Percentiles rank a stretch among this genome's conserved stretches.
phyloP scores from a whole-genome alignment of 64 coral and sea anemone species.

The Actinia equina region DNA sequence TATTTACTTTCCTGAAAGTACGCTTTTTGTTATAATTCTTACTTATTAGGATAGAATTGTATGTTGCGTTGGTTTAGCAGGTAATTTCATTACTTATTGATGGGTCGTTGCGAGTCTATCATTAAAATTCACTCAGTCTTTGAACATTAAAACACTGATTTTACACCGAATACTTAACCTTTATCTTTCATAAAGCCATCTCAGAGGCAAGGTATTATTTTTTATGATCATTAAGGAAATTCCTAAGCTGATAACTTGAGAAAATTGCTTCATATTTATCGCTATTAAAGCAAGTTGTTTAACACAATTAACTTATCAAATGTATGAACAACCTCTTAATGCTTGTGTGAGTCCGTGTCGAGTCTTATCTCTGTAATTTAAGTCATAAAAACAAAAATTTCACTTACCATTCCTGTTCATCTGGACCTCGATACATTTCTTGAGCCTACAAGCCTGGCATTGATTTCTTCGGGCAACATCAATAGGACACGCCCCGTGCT shows the following conservation, averaged over 20 bases:
- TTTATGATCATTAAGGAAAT: background rate
- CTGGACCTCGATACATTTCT: constrained; percentile 87
- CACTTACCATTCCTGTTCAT: constrained; percentile 97
- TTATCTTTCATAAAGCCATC: background rate
- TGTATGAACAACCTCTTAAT: background rate
- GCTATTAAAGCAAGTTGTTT: background rate
- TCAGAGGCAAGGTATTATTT: background rate
- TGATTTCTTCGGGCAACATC: constrained; percentile 94
- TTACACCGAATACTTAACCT: background rate
- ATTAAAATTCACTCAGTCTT: background rate
- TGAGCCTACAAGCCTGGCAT: constrained; percentile 87
- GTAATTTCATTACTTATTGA: constrained; percentile 2
- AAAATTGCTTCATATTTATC: background rate
- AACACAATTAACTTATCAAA: background rate
- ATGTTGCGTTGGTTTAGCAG: constrained; percentile 2
- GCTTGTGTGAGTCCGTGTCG: background rate
- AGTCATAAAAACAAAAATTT: background rate
- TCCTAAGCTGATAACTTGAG: background rate
- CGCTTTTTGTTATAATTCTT: background rate
- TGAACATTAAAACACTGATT: background rate
- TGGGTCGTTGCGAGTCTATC: background rate
- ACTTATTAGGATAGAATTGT: background rate
- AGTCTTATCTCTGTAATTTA: background rate
- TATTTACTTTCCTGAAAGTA: background rate
- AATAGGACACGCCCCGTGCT: constrained; percentile 82